Evolutionary conservation across 2,888 invertebrate species (phyloP), one percentile per base, ranked within the genome.

Genomic region (Neelides folsomi): DNA sequence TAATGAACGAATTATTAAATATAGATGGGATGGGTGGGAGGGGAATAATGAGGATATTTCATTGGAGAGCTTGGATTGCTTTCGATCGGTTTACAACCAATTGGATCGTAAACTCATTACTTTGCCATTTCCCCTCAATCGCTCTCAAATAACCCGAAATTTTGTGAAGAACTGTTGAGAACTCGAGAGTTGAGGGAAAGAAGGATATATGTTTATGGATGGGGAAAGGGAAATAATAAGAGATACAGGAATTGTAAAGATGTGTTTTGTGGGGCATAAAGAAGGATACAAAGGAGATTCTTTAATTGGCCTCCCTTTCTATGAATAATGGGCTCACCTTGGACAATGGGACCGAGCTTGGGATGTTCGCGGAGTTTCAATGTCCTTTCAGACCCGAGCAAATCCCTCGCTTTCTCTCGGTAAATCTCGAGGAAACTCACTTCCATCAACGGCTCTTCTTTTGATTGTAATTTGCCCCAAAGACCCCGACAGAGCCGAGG

Each of bases 291-390:
- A 42, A 13, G 20, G 34, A 43, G 43, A 18, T 43, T 43, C 20
- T 19, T 43, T 27, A 43, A 27, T 27, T 34, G 16, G 9, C 27
- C 20, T 20, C 34, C 27, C 5, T 13, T 44, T 6, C 15, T 34
- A 44, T 44, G 27, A 44, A 9, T 44, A 43, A 36, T 44, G n/a
- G n/a, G 18, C 8, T 73, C 69, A 84, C 86, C 84, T 73, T 85
- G 82, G 48, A 86, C 85, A 66, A 84, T 85, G 12, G 86, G 82
- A 56, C 86, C 86, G 60, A 75, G 77, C 53, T 77, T 76, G 1
- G 86, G 86, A 72, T 86, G 85, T 70, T 86, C 85, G 51, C 86
- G 71, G 38, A 86, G 80, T 63, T 80, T 79, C n/a, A 86, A 74
- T n/a, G 55, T 40, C 37, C 58, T 62, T 27, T 51, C 51, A 1